phyloP scores from a whole-genome alignment of 1,140 invertebrate species.

The Meloidogyne chitwoodi region DNA sequence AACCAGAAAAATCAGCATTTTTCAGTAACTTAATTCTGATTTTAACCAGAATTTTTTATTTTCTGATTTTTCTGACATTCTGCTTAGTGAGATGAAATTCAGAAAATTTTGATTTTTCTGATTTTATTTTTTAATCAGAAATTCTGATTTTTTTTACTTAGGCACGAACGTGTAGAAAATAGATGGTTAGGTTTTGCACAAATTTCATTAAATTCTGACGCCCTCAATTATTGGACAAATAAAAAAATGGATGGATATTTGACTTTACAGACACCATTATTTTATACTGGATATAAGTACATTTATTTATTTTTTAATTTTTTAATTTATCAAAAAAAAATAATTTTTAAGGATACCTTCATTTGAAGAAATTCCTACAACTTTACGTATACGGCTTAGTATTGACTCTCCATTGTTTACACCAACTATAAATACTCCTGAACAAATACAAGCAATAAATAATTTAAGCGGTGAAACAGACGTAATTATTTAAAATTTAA shows the following conservation, averaged over 20 bases:
- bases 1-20: too few relatives aligned
- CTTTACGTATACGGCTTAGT: neutral
- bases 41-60: neutral
- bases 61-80: neutral
- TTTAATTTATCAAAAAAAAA: slow-evolving; percentile 12
- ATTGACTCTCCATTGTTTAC: too few relatives aligned
- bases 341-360: neutral
- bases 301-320: neutral
- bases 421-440: too few relatives aligned
- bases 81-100: neutral
- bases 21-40: neutral
- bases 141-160: neutral
- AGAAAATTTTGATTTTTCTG: neutral
- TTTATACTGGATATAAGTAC: slow-evolving; percentile 42
- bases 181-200: slow-evolving; percentile 23
- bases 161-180: slow-evolving; percentile 29
- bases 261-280: slow-evolving; percentile 26
- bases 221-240: slow-evolving; percentile 13
- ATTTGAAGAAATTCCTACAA: neutral
- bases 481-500: too few relatives aligned
- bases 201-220: slow-evolving; percentile 33
- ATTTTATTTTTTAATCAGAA: neutral
- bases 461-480: too few relatives aligned
- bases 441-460: too few relatives aligned
- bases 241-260: slow-evolving; percentile 40